Evolutionary conservation across 2,888 invertebrate species (phyloP).

Genomic region (Meta bourneti): DNA sequence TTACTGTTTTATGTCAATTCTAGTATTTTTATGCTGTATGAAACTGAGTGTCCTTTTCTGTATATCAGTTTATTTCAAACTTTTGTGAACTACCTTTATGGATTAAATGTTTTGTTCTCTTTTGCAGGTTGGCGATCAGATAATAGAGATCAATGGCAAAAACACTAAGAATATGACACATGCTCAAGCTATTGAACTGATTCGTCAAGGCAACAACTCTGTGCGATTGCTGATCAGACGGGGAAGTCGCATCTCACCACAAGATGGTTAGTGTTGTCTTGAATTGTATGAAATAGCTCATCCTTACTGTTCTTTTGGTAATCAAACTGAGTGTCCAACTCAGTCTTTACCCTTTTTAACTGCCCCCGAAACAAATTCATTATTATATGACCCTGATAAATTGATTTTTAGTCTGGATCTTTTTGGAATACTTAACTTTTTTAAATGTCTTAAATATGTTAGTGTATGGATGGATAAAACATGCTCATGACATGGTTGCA

Average conservation of each 20-base stretch:
- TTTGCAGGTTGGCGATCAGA: slow-evolving; percentile 85
- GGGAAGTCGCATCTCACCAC: slow-evolving; percentile 56
- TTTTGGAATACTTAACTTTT: too few species aligned
- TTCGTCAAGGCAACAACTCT: slow-evolving; percentile 85
- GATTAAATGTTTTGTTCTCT: not conserved
- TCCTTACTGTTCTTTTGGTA: not conserved
- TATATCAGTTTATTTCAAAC: too few species aligned
- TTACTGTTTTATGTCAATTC: too few species aligned
- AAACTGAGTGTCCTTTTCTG: too few species aligned
- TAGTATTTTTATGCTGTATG: too few species aligned
- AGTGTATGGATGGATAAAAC: too few species aligned
- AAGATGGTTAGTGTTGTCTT: slow-evolving; percentile 34
- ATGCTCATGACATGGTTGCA: too few species aligned
- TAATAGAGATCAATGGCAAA: slow-evolving; percentile 87
- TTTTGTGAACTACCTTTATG: too few species aligned
- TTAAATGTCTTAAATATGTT: too few species aligned
- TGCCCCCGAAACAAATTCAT: not conserved
- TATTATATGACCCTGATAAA: too few species aligned
- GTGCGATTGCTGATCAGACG: slow-evolving; percentile 82
- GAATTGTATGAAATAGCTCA: not conserved
- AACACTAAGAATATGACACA: slow-evolving; percentile 88
- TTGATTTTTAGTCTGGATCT: not conserved
- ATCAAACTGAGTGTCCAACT: not conserved
- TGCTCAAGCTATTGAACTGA: slow-evolving; percentile 87
- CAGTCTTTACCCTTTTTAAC: not conserved